Evolutionary conservation across 2,888 invertebrate species (phyloP), one percentile per base, ranked within the genome.

Genomic region (Amphipoea lucens): DNA sequence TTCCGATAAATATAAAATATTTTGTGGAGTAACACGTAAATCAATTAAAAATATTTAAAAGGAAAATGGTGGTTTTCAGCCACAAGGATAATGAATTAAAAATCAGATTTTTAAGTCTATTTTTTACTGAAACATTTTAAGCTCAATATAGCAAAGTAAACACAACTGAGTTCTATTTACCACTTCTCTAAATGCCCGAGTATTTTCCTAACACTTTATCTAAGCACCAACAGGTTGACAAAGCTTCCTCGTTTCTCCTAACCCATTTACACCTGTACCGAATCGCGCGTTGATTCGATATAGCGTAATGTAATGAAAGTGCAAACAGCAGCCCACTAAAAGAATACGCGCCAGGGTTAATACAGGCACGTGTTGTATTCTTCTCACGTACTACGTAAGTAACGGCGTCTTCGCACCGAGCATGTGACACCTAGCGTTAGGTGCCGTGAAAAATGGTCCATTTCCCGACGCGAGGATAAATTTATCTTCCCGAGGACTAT

Each of bases 401-500:
- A 96, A 96, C 95, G 96, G 95, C 95, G 93, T 95, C 96, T 95
- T 95, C 94, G 95, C 93, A 92, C 89, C 91, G 93, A 92, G 94
- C 95, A 89, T 92, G 92, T 92, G 92, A 92, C 96, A 96, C 96
- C 95, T 94, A 96, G 94, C 95, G 96, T 95, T 96, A 96, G 96
- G 96, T 95, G 96, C 95, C 92, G 95, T 96, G 89, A 89, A 89
- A 89, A 97, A 96, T 97, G 96, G 96, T 93, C 95, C 96, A 89
- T 89, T 89, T 90, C 90, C 89, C 89, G 88, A 85, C 94, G 92
- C 93, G 93, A 91, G 93, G 96, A 96, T 96, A 95, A 96, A 97
- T 96, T 96, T 96, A 97, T 97, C 96, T 95, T 93, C 93, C 90
- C 93, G 94, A 91, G 91, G 92, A 93, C 85, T 90, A 88, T 89